These are phyloP conservation scores for Idaea straminata DNA, from an alignment of 2,888 invertebrate species.

Conservation along the genomic window DNA sequence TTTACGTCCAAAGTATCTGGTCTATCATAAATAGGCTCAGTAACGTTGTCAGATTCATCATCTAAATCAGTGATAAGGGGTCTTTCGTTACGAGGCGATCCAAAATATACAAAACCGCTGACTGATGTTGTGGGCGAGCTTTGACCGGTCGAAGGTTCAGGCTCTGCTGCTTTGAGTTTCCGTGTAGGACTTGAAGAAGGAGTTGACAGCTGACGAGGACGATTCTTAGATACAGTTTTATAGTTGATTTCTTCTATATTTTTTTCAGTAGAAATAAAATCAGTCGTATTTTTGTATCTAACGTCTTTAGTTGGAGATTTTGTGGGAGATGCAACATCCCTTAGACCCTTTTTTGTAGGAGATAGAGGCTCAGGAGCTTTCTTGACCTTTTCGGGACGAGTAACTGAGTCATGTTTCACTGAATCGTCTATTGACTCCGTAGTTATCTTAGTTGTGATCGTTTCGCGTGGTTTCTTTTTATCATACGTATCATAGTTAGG, in stretches of 20 bases:
- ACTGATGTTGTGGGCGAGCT: conserved; percentile 78
- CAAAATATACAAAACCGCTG: conserved; percentile 76
- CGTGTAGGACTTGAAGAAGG: conserved; percentile 77
- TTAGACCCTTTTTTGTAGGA: conserved; percentile 40
- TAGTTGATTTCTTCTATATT: conserved; percentile 53
- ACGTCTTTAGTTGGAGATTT: conserved; percentile 46
- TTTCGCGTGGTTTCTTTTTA: conserved; percentile 32
- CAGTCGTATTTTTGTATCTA: conserved; percentile 48
- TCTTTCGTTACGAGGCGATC: conserved; percentile 51
- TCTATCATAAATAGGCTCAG: conserved; percentile 17
- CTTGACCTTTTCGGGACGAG: conserved; percentile 34
- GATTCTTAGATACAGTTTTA: conserved; percentile 42
- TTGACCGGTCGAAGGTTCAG: conserved; percentile 65
- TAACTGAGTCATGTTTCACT: conserved; percentile 33
- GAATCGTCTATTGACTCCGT: conserved; percentile 27
- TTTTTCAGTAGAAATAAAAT: conserved; percentile 58
- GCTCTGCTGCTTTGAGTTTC: conserved; percentile 54
- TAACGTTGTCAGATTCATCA: conserved; percentile 41
- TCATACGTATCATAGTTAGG: conserved; percentile 41
- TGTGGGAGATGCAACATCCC: conserved; percentile 45
- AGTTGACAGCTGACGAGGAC: conserved; percentile 63
- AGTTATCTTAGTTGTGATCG: conserved; percentile 13
- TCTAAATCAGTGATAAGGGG: conserved; percentile 62
- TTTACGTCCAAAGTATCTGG: conserved; percentile 41
- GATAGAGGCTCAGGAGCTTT: conserved; percentile 32